Conservation (phyloP, 1,140 invertebrate species). For the Bombus sylvicola region DNA sequence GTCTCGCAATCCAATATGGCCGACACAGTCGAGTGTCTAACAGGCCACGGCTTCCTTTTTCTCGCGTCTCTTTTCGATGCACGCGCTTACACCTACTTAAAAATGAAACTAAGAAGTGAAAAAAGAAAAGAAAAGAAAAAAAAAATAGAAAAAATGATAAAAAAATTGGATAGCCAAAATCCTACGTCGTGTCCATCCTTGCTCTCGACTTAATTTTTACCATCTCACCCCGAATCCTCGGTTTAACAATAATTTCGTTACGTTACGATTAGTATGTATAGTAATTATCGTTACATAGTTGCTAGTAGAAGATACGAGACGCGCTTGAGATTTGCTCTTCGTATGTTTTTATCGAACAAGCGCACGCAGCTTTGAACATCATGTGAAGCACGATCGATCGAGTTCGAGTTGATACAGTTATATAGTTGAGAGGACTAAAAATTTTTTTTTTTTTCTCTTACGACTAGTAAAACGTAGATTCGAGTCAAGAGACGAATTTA, state of each 20-base stretch:
- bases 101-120: background rate
- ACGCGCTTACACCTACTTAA: slow-evolving; percentile 3
- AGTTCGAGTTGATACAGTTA: background rate
- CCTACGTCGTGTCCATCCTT: background rate
- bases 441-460: background rate
- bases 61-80: background rate
- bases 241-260: slow-evolving; percentile 68
- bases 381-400: slow-evolving; percentile 4
- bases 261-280: slow-evolving; percentile 65
- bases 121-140: background rate
- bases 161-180: background rate
- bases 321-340: slow-evolving; percentile 31
- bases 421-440: too few relatives aligned
- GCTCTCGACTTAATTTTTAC: background rate
- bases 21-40: background rate
- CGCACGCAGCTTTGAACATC: slow-evolving; percentile 21
- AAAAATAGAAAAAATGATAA: background rate
- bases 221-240: slow-evolving; percentile 1
- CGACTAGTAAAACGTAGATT: background rate
- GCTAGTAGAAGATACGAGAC: slow-evolving; percentile 64
- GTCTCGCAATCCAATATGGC: slow-evolving; percentile 27
- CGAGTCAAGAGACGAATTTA: background rate
- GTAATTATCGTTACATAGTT: slow-evolving; percentile 36
- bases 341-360: slow-evolving; percentile 11
- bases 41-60: background rate